These are phyloP conservation scores for Syngnathus scovelli DNA, from an alignment of 2,113 vertebrate species.

Conservation along the genomic window DNA sequence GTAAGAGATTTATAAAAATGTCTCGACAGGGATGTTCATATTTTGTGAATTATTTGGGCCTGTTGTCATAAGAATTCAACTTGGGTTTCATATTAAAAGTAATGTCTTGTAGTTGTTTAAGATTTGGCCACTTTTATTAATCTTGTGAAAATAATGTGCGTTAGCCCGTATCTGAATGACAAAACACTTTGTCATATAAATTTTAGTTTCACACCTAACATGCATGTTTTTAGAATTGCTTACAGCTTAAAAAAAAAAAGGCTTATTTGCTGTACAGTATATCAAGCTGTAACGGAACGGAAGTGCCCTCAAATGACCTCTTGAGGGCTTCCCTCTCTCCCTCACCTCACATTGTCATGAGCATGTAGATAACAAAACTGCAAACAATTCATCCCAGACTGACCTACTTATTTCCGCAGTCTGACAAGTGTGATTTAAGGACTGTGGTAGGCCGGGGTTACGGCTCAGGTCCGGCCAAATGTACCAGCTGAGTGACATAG, in stretches of 20 bases:
- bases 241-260: not conserved
- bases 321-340: constrained; percentile 40
- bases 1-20: not conserved
- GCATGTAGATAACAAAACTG: constrained; percentile 47
- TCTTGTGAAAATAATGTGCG: not conserved
- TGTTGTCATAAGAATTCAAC: not conserved
- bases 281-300: constrained; percentile 19
- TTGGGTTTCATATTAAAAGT: not conserved
- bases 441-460: constrained; percentile 35
- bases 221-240: no score
- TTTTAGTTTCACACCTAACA: not conserved
- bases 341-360: constrained; percentile 41
- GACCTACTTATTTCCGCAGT: constrained; percentile 48
- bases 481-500: constrained; percentile 29
- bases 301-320: constrained; percentile 32
- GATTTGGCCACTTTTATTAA: not conserved
- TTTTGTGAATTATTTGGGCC: not conserved
- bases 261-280: not conserved
- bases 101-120: not conserved
- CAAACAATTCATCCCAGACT: constrained; percentile 47
- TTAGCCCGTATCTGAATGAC: not conserved
- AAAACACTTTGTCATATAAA: no score
- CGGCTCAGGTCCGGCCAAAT: constrained; percentile 24
- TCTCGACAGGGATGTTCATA: not conserved
- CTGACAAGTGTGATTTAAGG: constrained; percentile 58